Evolutionary conservation across 1,140 invertebrate genomes (phyloP), one percentile per base, ranked within the genome.

Genomic region (Streblospio benedicti): DNA sequence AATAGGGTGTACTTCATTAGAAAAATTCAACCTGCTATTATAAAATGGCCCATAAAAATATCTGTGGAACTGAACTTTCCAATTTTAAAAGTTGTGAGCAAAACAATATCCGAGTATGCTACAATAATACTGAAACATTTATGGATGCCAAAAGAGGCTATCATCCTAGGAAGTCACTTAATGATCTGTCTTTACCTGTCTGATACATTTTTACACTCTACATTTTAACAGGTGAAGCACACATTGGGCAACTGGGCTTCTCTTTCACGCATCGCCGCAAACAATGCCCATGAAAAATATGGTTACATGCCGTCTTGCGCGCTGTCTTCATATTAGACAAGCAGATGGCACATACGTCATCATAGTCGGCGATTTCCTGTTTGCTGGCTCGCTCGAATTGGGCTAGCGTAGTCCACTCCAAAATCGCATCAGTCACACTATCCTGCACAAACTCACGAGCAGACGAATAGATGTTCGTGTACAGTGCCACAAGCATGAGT

Each of bases 341-440:
- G 67, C 87, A 89, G 16, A 89, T 85, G 1, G 86, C 84, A 71
- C 87, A 89, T 2, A 88, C 85, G 67, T 89, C 87, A 62, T 88
- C 86, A 54, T 85, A 82, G 33, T 81, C 81, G 3, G 79, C 75
- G 18, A 88, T 79, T 67, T 88, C 87, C 12, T 85, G 82, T 1
- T 65, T 33, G 0, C 83, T 85, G 1, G 86, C 87, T 32, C 81
- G 77, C 38, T 86, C 73, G 66, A 85, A 89, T 56, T 80, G 81
- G 23, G 80, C 79, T 30, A 89, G 68, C 2, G 83, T 76, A 2
- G 79, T 80, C 55, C 83, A 76, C 62, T 88, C 86, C 20, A 79
- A 76, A 27, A 77, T 72, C 45, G 88, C 67, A 25, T 77, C 77
- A 12, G 69, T 70, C 38, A 83, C 74, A 30, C 81, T 82, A 57